Evolutionary conservation across 2,888 invertebrate genomes (phyloP).

Genomic region (Drosophila mimetica): DNA sequence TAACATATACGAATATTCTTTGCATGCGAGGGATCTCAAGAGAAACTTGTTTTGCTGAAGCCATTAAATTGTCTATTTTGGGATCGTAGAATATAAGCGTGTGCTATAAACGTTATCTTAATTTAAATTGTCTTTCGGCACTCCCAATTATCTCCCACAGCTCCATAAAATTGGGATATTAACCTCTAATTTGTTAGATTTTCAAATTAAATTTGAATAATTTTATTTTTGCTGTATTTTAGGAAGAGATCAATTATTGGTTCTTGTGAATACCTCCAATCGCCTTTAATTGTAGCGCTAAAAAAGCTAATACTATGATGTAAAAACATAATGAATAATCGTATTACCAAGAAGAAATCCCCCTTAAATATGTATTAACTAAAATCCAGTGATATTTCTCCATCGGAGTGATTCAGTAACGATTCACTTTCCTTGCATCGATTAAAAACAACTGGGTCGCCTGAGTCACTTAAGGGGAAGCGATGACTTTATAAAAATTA

Average conservation of each 20-base stretch:
- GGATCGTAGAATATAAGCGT: conserved; percentile 20
- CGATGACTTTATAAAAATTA: conserved; percentile 25
- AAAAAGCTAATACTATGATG: no score
- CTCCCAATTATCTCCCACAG: conserved; percentile 10
- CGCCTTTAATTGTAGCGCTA: no score
- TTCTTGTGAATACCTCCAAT: no score
- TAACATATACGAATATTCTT: conserved; percentile 21
- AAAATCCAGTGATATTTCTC: not conserved
- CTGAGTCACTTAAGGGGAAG: conserved; percentile 16
- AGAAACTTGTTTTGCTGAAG: conserved; percentile 38
- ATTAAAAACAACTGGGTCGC: conserved; percentile 26
- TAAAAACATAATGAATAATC: not conserved
- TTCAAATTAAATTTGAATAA: no score
- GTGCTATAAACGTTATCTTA: conserved; percentile 28
- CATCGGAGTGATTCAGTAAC: conserved; percentile 31
- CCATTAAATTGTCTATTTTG: conserved; percentile 39
- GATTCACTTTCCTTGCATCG: conserved; percentile 33
- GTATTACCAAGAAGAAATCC: not conserved
- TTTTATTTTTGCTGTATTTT: not conserved
- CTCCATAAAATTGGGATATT: not conserved
- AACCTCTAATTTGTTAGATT: not conserved
- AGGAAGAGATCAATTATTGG: not conserved
- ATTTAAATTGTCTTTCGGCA: conserved; percentile 25
- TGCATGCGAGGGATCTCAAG: conserved; percentile 8
- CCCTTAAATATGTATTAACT: not conserved